A percentile compares a stretch with the other conserved stretches of the same genome.
Conservation (phyloP, 2,888 invertebrate genomes). For the Frankliniella fusca region DNA sequence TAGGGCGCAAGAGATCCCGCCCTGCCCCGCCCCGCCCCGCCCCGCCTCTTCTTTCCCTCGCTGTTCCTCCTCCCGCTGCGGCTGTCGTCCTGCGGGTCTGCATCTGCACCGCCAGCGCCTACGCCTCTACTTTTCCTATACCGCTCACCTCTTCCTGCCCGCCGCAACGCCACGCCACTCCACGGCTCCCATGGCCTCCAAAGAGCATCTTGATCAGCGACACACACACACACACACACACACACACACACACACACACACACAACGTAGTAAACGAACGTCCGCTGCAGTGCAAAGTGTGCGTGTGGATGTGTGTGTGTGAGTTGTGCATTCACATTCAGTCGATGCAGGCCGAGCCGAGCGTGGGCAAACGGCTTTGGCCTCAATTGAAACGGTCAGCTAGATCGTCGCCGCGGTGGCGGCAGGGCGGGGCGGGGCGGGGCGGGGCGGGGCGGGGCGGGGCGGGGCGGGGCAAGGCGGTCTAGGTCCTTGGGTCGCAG, state of each 20-base stretch:
- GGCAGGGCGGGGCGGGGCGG: neutral
- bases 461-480: too few species aligned
- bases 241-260: too few species aligned
- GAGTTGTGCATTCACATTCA: neutral
- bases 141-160: neutral
- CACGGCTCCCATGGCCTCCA: neutral
- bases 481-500: too few species aligned
- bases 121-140: neutral
- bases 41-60: neutral
- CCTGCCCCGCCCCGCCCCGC: neutral
- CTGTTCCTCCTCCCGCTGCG: neutral
- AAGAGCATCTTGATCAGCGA: too few species aligned
- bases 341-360: neutral
- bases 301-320: neutral
- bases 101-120: neutral
- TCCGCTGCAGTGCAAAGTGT: neutral
- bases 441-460: neutral
- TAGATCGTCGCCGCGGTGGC: neutral
- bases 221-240: too few species aligned
- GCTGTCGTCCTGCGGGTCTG: neutral
- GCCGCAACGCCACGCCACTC: neutral
- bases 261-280: too few species aligned
- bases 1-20: neutral
- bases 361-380: slow-evolving; percentile 25
- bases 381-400: slow-evolving; percentile 14